phyloP scores from a whole-genome alignment of 1,140 invertebrate genomes.

The Gonatopus flavifemur region DNA sequence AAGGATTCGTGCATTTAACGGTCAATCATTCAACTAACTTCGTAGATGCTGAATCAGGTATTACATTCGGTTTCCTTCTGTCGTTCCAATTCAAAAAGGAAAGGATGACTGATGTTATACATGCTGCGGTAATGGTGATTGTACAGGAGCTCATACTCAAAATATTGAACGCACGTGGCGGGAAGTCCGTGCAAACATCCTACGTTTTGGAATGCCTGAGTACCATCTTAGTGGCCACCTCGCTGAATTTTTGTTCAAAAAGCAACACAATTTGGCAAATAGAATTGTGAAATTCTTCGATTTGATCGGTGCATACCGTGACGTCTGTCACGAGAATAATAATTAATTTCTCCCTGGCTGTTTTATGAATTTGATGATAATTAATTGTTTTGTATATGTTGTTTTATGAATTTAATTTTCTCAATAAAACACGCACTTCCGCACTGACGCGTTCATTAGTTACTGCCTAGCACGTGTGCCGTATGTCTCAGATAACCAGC shows the following conservation, averaged over 20 bases:
- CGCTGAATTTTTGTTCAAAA: neutral
- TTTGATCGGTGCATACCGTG: too few relatives aligned
- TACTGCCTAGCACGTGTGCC: too few relatives aligned
- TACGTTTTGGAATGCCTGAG: too few relatives aligned
- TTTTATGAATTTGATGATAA: too few relatives aligned
- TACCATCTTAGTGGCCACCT: neutral
- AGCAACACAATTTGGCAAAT: neutral
- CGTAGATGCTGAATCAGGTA: conserved; percentile 22
- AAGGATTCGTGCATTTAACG: conserved; percentile 20
- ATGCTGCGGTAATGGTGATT: neutral
- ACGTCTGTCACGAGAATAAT: too few relatives aligned
- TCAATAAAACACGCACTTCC: too few relatives aligned
- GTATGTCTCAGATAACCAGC: too few relatives aligned
- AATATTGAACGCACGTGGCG: conserved; percentile 15
- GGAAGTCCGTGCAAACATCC: neutral
- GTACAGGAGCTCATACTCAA: conserved; percentile 3
- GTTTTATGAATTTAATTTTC: too few relatives aligned
- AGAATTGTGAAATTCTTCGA: neutral
- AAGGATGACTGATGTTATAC: neutral
- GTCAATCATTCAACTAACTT: conserved; percentile 28
- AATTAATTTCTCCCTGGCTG: too few relatives aligned
- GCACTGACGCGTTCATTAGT: too few relatives aligned
- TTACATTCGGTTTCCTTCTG: neutral
- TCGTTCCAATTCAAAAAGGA: neutral
- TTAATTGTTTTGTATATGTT: too few relatives aligned